These are phyloP conservation scores for Dioctria linearis DNA, from an alignment of 2,888 invertebrate species.

Conservation along the genomic window DNA sequence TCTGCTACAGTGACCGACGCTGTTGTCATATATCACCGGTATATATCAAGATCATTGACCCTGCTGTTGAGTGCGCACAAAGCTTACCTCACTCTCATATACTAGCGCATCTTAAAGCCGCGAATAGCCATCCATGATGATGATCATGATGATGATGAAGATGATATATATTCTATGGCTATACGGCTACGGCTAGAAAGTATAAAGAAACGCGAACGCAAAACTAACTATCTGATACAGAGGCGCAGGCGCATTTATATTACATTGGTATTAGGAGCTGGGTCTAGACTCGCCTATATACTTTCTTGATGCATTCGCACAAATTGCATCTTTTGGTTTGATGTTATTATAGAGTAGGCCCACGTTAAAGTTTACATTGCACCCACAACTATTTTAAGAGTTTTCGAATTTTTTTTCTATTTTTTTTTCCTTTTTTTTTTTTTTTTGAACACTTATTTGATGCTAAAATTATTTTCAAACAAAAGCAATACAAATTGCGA, in stretches of 20 bases:
- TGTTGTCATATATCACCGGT: slow-evolving; percentile 28
- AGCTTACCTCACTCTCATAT: background rate
- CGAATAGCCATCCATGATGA: background rate
- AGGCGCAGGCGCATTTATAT: background rate
- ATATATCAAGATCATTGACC: slow-evolving; percentile 17
- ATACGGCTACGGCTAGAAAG: background rate
- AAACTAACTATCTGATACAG: background rate
- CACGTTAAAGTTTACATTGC: background rate
- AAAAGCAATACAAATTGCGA: background rate
- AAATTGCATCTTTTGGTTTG: background rate
- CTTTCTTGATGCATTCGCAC: background rate
- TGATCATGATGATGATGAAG: too few relatives aligned
- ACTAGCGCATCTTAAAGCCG: background rate
- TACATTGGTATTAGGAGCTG: background rate
- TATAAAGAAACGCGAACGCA: background rate
- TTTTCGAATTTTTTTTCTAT: background rate
- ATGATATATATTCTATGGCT: background rate
- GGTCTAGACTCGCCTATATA: background rate
- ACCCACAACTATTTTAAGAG: background rate
- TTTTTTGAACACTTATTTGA: too few relatives aligned
- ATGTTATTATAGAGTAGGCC: background rate
- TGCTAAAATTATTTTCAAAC: background rate
- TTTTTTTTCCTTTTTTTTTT: background rate
- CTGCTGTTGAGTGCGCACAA: background rate
- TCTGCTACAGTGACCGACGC: background rate